Base-by-base conservation (phyloP, 2,888 invertebrate species). In the Ypsolopha scabrella region DNA sequence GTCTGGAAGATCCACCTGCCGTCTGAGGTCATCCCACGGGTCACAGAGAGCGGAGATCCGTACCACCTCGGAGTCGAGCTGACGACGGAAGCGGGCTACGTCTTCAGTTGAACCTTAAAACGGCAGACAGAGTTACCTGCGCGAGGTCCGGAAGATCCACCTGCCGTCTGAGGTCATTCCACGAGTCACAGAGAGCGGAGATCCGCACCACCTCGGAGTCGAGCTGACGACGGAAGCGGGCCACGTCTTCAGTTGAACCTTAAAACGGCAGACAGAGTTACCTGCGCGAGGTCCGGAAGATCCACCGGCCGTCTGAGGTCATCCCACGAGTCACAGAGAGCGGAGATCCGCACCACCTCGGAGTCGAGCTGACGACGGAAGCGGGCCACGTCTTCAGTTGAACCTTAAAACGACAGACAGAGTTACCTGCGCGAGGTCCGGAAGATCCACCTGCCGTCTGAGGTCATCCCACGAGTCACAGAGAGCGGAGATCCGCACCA, bases 321-420 rank as follows among this genome's bases (percentile, higher is more conserved):
- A 2, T 80, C 79, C 92, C 92, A 92, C 0, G 68, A 66, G 0
- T 80, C 68, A 50, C 91, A 91, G 57, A 88, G 62, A 41, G 72
- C 75, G 0, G 77, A 78, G 47, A 92, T 78, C 43, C 89, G 77
- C 0, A 69, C 63, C 7, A 87, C 85, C 67, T 91, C 90, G 0
- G 80, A 78, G 0, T 88, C 68, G 11, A 91, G 65, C 58, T 85
- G 85, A 1, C 63, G 58, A 3, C 78, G 66, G 62, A 87, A 86
- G 54, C 78, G 64, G 7, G 72, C 70, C 9, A 86, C 68, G 6
- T 65, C 72, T 7, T 76, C 76, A n/a, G n/a, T n/a, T n/a, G n/a
- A n/a, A n/a, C n/a, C n/a, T n/a, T n/a, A n/a, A n/a, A n/a, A n/a
- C n/a, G n/a, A n/a, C n/a, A n/a, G n/a, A n/a, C n/a, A n/a, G n/a